Evolutionary conservation across 2,797 vertebrate genomes (phyloP).

Genomic region (Pangasius sanitwongsei): DNA sequence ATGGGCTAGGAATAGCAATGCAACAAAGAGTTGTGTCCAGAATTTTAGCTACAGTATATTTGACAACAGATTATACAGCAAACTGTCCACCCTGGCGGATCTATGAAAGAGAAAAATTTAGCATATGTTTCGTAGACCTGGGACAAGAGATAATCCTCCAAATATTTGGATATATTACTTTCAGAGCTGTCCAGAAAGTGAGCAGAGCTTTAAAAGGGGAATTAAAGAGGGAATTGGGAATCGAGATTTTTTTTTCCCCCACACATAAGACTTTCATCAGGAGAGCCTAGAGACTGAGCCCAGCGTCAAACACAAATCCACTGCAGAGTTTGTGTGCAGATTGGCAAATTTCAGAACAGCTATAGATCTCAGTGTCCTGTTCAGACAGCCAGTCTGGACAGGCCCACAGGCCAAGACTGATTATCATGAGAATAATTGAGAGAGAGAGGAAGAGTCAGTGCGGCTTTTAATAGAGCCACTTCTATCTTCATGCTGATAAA

Average conservation of each 20-base stretch:
- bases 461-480: conserved; percentile 76
- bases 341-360: conserved; percentile 48
- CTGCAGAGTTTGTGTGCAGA: conserved; percentile 38
- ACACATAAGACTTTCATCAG: conserved; percentile 15
- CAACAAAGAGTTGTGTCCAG: conserved; percentile 38
- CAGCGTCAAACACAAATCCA: conserved; percentile 35
- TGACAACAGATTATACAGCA: conserved; percentile 35
- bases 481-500: conserved; percentile 71
- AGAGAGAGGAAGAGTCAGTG: conserved; percentile 68
- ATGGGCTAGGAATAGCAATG: conserved; percentile 45
- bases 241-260: not conserved
- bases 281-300: conserved; percentile 12
- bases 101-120: conserved; percentile 19
- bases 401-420: conserved; percentile 57
- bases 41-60: conserved; percentile 38
- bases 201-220: conserved; percentile 6
- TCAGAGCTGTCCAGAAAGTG: conserved; percentile 18
- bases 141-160: conserved; percentile 23
- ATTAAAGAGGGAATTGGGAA: conserved; percentile 43
- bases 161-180: conserved; percentile 41
- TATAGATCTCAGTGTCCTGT: conserved; percentile 46
- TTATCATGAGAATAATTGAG: conserved; percentile 72
- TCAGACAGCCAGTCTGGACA: conserved; percentile 48
- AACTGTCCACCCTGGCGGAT: not conserved
- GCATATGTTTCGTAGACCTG: not conserved